phyloP scores from a whole-genome alignment of 2,797 vertebrate genomes.

The Scarus forsteni region DNA sequence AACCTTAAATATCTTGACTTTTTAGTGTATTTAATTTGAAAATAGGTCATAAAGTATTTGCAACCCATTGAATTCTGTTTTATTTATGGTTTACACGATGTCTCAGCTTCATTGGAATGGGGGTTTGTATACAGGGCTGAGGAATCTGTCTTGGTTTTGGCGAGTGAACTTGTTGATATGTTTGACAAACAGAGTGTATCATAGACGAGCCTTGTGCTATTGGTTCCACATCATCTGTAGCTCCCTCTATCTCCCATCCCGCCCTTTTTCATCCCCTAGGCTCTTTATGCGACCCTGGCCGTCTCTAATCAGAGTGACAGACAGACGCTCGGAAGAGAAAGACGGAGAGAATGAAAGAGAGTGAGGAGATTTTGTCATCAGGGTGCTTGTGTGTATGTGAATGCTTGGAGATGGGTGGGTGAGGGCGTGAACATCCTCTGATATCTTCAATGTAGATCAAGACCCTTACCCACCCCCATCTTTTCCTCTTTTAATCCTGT shows the following conservation, averaged over 20 bases:
- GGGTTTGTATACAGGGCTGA: too few species aligned
- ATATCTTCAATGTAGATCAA: conserved; percentile 51
- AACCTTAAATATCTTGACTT: too few species aligned
- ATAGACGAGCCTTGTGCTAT: conserved; percentile 73
- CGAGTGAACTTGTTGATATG: conserved; percentile 50
- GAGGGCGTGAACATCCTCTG: conserved; percentile 54
- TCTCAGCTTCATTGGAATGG: too few species aligned
- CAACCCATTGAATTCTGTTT: too few species aligned
- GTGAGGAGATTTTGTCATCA: conserved; percentile 72
- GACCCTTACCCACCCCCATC: conserved; percentile 44
- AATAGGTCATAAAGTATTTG: too few species aligned
- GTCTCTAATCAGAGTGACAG: conserved; percentile 84
- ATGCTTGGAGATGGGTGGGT: conserved; percentile 51
- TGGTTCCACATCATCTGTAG: conserved; percentile 73
- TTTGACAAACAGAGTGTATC: conserved; percentile 63
- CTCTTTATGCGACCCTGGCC: conserved; percentile 75
- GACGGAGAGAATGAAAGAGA: conserved; percentile 76
- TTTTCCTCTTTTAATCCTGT: conserved; percentile 20
- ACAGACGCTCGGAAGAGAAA: conserved; percentile 83
- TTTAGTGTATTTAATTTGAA: too few species aligned
- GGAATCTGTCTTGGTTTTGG: neutral
- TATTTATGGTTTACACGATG: too few species aligned
- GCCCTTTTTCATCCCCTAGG: conserved; percentile 71
- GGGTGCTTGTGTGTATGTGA: conserved; percentile 65
- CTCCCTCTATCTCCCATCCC: conserved; percentile 73